A percentile compares a stretch with the other conserved stretches of the same genome.
These are phyloP conservation scores for Ramazzottius varieornatus DNA, from an alignment of 2,888 invertebrate genomes.

Conservation along the genomic window DNA sequence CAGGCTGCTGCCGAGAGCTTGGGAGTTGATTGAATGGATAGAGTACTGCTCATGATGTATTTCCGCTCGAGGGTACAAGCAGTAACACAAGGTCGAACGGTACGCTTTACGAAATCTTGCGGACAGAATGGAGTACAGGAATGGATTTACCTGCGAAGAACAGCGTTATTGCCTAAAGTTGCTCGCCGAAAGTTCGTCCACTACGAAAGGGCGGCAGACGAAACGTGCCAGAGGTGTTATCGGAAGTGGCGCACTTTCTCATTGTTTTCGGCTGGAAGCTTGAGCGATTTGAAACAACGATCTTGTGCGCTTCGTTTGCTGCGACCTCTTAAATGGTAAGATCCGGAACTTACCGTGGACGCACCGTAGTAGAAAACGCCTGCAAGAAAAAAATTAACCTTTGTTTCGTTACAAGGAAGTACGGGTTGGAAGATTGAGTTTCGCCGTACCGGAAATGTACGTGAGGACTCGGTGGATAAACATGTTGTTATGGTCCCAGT, in stretches of 20 bases:
- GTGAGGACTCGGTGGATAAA: not conserved
- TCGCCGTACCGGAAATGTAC: not conserved
- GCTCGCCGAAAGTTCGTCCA: too few relatives aligned
- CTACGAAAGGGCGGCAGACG: too few relatives aligned
- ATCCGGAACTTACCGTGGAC: not conserved
- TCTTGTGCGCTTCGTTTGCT: too few relatives aligned
- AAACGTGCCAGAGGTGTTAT: too few relatives aligned
- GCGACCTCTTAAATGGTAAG: too few relatives aligned
- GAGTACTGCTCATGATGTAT: not conserved
- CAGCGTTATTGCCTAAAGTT: too few relatives aligned
- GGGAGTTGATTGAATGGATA: not conserved
- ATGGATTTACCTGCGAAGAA: not conserved
- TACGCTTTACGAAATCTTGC: not conserved
- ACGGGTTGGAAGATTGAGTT: not conserved
- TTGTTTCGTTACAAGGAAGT: not conserved
- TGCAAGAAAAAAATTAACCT: not conserved
- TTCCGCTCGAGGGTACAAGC: not conserved
- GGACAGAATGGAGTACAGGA: not conserved
- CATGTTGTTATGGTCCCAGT: not conserved
- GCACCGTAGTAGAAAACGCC: slow-evolving; percentile 1
- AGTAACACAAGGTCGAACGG: not conserved
- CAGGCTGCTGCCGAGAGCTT: not conserved
- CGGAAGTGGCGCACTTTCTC: too few relatives aligned
- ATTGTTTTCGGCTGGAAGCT: too few relatives aligned
- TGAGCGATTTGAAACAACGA: too few relatives aligned